Percentiles rank a stretch among this genome's conserved stretches.
Conservation (phyloP, 2,888 invertebrate genomes). For the Ceriagrion tenellum region DNA sequence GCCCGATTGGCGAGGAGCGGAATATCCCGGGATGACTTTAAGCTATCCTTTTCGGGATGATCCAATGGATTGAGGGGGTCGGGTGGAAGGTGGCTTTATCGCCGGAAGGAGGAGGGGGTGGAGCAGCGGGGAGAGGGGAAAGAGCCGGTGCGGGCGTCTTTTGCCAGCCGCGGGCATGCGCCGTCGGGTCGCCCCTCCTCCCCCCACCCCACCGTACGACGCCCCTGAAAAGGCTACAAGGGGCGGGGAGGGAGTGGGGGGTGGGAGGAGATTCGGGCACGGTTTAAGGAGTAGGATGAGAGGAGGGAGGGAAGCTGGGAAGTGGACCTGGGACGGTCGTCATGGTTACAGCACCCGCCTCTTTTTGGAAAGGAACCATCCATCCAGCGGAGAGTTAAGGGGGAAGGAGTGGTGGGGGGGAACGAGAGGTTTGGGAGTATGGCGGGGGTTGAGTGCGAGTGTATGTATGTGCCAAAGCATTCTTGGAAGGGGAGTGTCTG, state of each 20-base stretch:
- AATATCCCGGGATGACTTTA: constrained; percentile 18
- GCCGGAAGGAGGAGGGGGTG: constrained; percentile 13
- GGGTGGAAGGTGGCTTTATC: background rate
- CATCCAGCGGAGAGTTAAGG: constrained; percentile 47
- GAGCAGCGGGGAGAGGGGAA: background rate
- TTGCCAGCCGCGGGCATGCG: constrained; percentile 33
- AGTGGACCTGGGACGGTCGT: constrained; percentile 49
- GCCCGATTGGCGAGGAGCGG: background rate
- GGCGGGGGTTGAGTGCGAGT: background rate
- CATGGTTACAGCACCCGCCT: constrained; percentile 66
- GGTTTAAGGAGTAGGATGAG: background rate
- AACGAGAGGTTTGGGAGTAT: background rate
- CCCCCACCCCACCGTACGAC: background rate
- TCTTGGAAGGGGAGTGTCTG: background rate
- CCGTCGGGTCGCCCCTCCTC: background rate
- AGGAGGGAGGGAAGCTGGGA: constrained; percentile 23
- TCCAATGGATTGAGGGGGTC: constrained; percentile 35
- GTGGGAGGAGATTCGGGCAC: background rate
- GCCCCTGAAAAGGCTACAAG: background rate
- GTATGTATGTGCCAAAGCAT: background rate
- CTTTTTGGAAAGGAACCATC: constrained; percentile 64
- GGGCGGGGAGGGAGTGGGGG: background rate
- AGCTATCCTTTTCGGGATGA: constrained; percentile 18
- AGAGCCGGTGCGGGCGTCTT: background rate
- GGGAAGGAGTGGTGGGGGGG: background rate